Evolutionary conservation across 2,113 vertebrate species (phyloP).

Genomic region (Pygoscelis antarcticus): DNA sequence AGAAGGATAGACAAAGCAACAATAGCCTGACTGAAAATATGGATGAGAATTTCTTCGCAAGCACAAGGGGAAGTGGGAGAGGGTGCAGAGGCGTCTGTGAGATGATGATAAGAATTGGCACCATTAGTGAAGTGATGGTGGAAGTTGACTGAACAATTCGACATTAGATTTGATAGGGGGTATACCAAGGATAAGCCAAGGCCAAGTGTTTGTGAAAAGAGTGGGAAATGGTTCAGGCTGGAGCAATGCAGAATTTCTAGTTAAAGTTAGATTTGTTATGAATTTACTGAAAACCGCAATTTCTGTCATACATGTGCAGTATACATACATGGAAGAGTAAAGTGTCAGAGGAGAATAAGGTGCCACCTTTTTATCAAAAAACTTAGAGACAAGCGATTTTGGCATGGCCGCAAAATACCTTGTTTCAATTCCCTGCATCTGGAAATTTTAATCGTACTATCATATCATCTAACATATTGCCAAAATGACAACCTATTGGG

Average conservation of each 20-base stretch:
- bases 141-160: slow-evolving; percentile 8
- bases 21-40: background rate
- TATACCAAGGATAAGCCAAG: slow-evolving; percentile 24
- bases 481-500: background rate
- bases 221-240: background rate
- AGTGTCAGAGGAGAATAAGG: background rate
- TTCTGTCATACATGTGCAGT: background rate
- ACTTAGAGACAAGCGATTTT: background rate
- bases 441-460: background rate
- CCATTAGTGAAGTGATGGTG: slow-evolving; percentile 56
- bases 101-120: slow-evolving; percentile 46
- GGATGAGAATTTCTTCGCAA: slow-evolving; percentile 1
- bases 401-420: background rate
- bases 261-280: background rate
- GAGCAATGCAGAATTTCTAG: background rate
- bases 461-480: background rate
- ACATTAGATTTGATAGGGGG: slow-evolving; percentile 18
- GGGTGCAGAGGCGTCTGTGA: slow-evolving; percentile 38
- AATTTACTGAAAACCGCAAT: background rate
- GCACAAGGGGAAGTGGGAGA: background rate
- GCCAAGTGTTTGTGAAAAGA: slow-evolving; percentile 59
- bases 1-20: background rate
- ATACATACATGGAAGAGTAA: background rate
- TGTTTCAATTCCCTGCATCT: background rate
- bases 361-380: background rate